A percentile compares a stretch with the other conserved stretches of the same genome.
These are phyloP conservation scores for human DNA, from an alignment of 2,113 vertebrate species.

Conservation along the genomic window DNA sequence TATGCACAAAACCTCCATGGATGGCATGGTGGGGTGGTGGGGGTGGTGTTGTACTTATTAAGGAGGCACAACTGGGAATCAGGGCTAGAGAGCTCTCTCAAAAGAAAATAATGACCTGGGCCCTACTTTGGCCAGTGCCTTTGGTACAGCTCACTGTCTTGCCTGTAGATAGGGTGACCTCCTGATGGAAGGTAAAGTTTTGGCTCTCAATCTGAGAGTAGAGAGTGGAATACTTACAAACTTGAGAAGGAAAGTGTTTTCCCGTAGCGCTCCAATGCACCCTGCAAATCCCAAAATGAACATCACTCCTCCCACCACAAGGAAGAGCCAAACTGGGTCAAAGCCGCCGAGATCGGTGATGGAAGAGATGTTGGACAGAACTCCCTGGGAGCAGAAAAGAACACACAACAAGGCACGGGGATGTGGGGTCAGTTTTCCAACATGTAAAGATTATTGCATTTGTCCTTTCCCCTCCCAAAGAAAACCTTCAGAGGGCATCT, in stretches of 20 bases:
- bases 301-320: constrained; percentile 98
- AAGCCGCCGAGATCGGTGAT: constrained; percentile 98
- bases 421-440: background rate
- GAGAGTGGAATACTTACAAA: constrained; percentile 89
- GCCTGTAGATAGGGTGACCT: background rate
- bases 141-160: background rate
- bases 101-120: background rate
- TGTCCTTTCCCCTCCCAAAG: background rate
- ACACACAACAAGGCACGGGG: background rate
- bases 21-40: too few species aligned
- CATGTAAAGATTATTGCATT: rapidly evolving
- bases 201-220: background rate
- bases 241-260: constrained; percentile 98
- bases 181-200: background rate
- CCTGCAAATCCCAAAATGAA: constrained; percentile 98
- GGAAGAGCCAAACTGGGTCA: constrained; percentile 98
- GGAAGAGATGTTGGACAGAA: constrained; percentile 98
- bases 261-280: constrained; percentile 96
- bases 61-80: background rate
- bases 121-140: background rate
- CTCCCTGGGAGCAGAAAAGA: constrained; percentile 86
- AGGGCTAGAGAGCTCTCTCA: background rate
- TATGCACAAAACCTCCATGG: background rate
- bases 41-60: too few species aligned
- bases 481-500: background rate